These are phyloP conservation scores for Ceratotherium simum DNA, from an alignment of 2,113 vertebrate genomes.

Conservation along the genomic window DNA sequence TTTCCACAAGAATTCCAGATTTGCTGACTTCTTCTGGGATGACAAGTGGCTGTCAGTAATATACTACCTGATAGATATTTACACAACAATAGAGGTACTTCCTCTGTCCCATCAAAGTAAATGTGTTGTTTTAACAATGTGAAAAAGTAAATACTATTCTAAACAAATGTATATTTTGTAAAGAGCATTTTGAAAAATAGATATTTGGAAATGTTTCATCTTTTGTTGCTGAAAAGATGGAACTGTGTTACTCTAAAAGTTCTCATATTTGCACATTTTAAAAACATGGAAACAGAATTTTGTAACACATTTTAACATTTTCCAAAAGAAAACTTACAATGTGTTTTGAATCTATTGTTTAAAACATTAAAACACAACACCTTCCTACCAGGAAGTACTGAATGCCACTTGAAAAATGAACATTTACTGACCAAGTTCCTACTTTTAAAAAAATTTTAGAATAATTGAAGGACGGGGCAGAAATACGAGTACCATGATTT, in stretches of 20 bases:
- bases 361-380: neutral
- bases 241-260: constrained; percentile 18
- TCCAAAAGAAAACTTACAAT: neutral
- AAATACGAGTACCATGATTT: neutral
- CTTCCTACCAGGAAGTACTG: constrained; percentile 19
- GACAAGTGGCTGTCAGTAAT: neutral
- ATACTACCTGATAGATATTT: neutral
- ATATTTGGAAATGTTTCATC: neutral
- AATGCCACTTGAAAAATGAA: neutral
- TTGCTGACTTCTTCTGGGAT: neutral
- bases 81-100: neutral
- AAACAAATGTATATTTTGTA: neutral
- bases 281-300: constrained; percentile 19
- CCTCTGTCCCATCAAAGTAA: neutral
- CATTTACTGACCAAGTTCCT: neutral
- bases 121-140: neutral
- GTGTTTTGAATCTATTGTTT: constrained; percentile 33
- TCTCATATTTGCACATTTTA: neutral
- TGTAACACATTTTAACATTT: constrained; percentile 49
- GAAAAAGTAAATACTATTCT: neutral
- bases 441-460: neutral
- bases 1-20: constrained; percentile 5
- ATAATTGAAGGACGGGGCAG: neutral
- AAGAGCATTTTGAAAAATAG: neutral
- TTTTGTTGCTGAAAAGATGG: neutral